Base-by-base conservation (phyloP, 2,113 vertebrate genomes). In the Maccullochella peelii region DNA sequence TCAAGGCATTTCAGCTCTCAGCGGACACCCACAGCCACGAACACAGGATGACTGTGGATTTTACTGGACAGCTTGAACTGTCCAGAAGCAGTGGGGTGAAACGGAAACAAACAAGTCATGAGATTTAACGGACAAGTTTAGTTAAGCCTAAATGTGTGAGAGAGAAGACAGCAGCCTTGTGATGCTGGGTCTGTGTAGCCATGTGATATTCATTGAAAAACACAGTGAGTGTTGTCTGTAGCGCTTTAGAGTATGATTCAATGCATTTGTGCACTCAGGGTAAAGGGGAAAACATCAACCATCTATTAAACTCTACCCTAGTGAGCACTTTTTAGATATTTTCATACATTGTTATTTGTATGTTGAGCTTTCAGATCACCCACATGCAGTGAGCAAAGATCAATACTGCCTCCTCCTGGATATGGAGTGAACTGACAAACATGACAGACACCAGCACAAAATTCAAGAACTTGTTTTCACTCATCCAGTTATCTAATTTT, bases 401-500 rank as follows among this genome's bases (percentile, higher is more conserved):
- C 69, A 83, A 86, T 23, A 49, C 72, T 89, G 88, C 89, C 90
- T 52, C 77, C 93, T 77, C 0, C 75, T 93, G 94, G 88, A 62
- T 23, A 23, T 25, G 18, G 72, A 25, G 40, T 27, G 47, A 79
- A 70, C 18, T 11, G 40, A 74, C 71, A 80, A 15, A 42, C 44
- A 30, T 38, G 23, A 0, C 67, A 42, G 4, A 52, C 52, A 65
- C 14, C 5, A 50, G 36, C 2, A 50, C 33, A 57, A 25, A 36
- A 12, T n/a, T 6, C 5, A 77, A 55, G 6, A 5, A 49, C 11
- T 44, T 23, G 3, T 12, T 76, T 33, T 23, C 59, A 33, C 16
- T 66, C 1, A 67, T 58, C 12, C 25, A 62, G 70, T 58, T 2
- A 23, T 62, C 3, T 59, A 23, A 44, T 70, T 8, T 38, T 5